Base-by-base conservation (phyloP, 1,140 invertebrate genomes). In the Gonioctena quinquepunctata region DNA sequence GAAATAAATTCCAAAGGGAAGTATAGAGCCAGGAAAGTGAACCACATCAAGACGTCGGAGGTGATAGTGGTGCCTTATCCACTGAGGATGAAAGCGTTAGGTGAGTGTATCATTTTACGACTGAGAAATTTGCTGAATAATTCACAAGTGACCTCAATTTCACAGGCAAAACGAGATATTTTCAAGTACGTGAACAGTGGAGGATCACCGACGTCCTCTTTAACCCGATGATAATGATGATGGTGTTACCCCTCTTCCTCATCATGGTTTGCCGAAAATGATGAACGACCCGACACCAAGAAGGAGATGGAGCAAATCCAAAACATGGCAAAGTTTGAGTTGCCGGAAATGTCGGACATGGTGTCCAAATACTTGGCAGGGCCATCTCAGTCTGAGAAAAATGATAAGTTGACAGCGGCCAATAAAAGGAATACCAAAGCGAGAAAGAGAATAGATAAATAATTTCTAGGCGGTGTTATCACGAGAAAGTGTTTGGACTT, bases 161-260 rank as follows among this genome's bases (percentile, higher is more conserved):
- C 19, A 18, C 18, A 54, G 66, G 66, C 3, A 67, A 59, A 67
- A 56, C 63, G 8, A 91, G 92, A 77, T 99, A 97, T 86, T 99
- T 99, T 84, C 95, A 98, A 86, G 85, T 92, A 13, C 85, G 96
- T 62, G 97, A 99, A 82, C 95, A 98, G 79, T 97, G 96, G 96
- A 89, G 95, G 78, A 87, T 95, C 4, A 97, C 95, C 7, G 96
- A 99, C 84, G 95, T 99, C 78, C 82, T 99, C 1, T 95, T 98
- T 80, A 98, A 95, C 85, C 96, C 97, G 42, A 98, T 98, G 96
- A 93, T 99, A 1, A 87, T 99, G 63, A 99, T 98, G 93, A 99
- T 99, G 96, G 90, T 98, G 22, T 80, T 98, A 59, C 97, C 97
- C 1, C 84, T 99, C 8, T 75, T 98, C 0, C 82, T 98, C 0